Evolutionary conservation across 2,888 invertebrate species (phyloP).

Genomic region (Druceiella hillmani): DNA sequence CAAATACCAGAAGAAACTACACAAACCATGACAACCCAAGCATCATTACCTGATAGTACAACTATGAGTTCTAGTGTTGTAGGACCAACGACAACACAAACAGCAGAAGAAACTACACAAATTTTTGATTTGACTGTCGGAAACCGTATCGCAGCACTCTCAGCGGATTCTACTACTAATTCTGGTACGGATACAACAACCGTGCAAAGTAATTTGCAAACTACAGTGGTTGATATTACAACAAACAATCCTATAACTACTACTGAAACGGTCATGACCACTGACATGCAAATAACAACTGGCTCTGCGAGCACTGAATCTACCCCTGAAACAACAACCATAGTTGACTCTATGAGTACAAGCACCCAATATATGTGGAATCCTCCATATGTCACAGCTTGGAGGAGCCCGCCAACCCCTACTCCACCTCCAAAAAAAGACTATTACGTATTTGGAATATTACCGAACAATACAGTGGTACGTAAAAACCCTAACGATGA

Average conservation of each 20-base stretch:
- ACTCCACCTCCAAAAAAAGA: slow-evolving; percentile 53
- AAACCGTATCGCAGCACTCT: slow-evolving; percentile 8
- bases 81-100: slow-evolving; percentile 26
- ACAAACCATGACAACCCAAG: slow-evolving; percentile 10
- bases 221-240: no score
- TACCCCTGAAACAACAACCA: slow-evolving; percentile 14
- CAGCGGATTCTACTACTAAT: slow-evolving; percentile 2
- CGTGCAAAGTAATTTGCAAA: no score
- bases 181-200: background rate
- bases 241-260: slow-evolving; percentile 5
- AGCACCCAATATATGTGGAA: slow-evolving; percentile 9
- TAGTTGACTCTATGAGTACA: slow-evolving; percentile 6
- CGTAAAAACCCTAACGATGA: slow-evolving; percentile 67
- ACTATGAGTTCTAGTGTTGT: slow-evolving; percentile 27
- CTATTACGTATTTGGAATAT: slow-evolving; percentile 69
- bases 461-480: slow-evolving; percentile 74
- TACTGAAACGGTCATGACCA: slow-evolving; percentile 1
- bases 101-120: slow-evolving; percentile 28
- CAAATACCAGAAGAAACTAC: slow-evolving; percentile 21
- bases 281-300: slow-evolving; percentile 24
- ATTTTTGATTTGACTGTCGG: slow-evolving; percentile 28
- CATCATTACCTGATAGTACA: slow-evolving; percentile 25
- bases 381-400: slow-evolving; percentile 17
- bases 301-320: slow-evolving; percentile 7
- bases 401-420: slow-evolving; percentile 4